Evolutionary conservation across 2,888 invertebrate genomes (phyloP).

Genomic region (Heteromurus nitidus): DNA sequence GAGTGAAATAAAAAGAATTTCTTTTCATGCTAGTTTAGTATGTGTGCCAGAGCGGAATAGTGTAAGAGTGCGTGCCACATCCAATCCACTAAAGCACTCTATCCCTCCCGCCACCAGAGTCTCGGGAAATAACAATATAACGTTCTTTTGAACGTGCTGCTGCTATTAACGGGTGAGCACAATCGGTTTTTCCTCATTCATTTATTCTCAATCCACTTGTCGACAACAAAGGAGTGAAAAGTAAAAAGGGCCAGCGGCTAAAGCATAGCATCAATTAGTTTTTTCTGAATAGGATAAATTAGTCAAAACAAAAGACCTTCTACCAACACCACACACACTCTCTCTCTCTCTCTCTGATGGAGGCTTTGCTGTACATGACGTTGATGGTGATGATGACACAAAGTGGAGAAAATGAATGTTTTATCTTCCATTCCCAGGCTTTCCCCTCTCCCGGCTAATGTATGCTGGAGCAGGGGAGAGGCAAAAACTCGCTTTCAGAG

Average conservation of each 20-base stretch:
- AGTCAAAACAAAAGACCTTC: slow-evolving; percentile 59
- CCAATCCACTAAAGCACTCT: slow-evolving; percentile 10
- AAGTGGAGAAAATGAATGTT: slow-evolving; percentile 67
- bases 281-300: slow-evolving; percentile 63
- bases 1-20: slow-evolving; percentile 32
- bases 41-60: not conserved
- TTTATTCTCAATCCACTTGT: slow-evolving; percentile 50
- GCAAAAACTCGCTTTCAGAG: not conserved
- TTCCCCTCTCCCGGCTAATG: slow-evolving; percentile 50
- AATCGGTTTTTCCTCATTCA: slow-evolving; percentile 37
- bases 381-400: slow-evolving; percentile 65
- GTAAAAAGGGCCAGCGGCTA: slow-evolving; percentile 55
- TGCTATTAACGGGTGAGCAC: slow-evolving; percentile 17
- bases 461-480: slow-evolving; percentile 45
- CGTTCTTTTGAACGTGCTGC: slow-evolving; percentile 1
- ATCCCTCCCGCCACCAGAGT: not conserved
- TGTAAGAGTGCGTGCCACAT: slow-evolving; percentile 7
- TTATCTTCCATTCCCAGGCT: slow-evolving; percentile 63
- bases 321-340: slow-evolving; percentile 9
- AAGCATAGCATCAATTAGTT: slow-evolving; percentile 63
- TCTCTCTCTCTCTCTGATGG: not conserved
- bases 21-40: slow-evolving; percentile 2
- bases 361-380: slow-evolving; percentile 51
- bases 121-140: not conserved
- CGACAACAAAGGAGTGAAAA: slow-evolving; percentile 54